These are phyloP conservation scores for Vandiemenella viatica DNA, from an alignment of 2,888 invertebrate species.

Conservation along the genomic window DNA sequence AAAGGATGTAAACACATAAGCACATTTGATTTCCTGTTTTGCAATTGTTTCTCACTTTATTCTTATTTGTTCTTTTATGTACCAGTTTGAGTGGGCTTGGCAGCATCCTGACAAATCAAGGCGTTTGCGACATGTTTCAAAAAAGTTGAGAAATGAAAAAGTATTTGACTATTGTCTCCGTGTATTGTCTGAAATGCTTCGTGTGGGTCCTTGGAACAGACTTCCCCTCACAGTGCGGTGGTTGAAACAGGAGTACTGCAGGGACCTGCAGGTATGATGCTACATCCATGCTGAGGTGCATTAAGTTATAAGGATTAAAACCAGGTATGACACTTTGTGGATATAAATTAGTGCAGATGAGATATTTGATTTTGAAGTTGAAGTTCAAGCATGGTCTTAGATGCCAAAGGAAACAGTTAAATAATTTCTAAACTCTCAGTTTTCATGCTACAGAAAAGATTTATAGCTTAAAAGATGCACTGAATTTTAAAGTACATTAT, in stretches of 20 bases:
- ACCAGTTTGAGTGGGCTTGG: constrained; percentile 99
- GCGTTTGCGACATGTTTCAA: constrained; percentile 52
- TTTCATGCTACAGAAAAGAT: no score
- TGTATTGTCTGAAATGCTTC: constrained; percentile 68
- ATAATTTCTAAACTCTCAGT: no score
- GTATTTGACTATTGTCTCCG: constrained; percentile 59
- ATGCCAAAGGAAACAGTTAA: no score
- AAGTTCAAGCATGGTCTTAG: no score
- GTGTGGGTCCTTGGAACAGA: constrained; percentile 73
- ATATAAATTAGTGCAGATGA: no score
- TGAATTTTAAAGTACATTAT: no score
- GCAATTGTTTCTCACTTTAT: neutral
- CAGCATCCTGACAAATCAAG: constrained; percentile 79
- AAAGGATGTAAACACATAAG: neutral
- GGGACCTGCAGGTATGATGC: constrained; percentile 43
- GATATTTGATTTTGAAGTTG: no score
- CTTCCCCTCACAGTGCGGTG: constrained; percentile 75
- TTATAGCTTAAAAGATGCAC: no score
- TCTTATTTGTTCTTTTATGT: constrained; percentile 13
- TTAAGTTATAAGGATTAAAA: neutral
- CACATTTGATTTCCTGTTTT: neutral
- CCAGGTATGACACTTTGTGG: no score
- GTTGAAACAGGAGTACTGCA: constrained; percentile 58
- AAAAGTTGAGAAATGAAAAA: constrained; percentile 52
- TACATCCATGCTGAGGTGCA: neutral